Evolutionary conservation across 1,140 invertebrate species (phyloP).

Genomic region (Phthorimaea operculella): DNA sequence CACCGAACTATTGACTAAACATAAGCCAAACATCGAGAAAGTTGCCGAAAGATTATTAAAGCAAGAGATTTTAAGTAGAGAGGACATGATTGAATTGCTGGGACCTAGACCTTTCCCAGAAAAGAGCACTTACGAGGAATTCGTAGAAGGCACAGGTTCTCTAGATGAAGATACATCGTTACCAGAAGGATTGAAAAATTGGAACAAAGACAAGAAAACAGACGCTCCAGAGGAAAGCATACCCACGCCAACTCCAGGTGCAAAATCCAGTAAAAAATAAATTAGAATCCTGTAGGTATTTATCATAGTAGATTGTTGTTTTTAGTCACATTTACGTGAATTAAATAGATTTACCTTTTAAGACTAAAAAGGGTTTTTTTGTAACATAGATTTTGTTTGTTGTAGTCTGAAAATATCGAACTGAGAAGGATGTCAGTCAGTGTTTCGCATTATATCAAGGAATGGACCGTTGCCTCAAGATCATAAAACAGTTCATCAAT

Average conservation of each 20-base stretch:
- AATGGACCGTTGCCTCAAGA: neutral
- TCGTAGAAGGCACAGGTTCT: constrained; percentile 98
- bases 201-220: constrained; percentile 82
- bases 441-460: neutral
- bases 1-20: constrained; percentile 80
- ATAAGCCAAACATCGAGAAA: constrained; percentile 91
- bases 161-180: constrained; percentile 96
- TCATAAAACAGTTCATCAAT: constrained; percentile 7
- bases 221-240: constrained; percentile 30
- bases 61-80: constrained; percentile 94
- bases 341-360: constrained; percentile 53
- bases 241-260: constrained; percentile 19
- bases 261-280: constrained; percentile 49
- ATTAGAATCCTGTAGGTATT: constrained; percentile 23
- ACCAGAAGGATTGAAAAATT: constrained; percentile 95
- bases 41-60: constrained; percentile 95
- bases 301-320: constrained; percentile 26
- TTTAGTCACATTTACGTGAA: constrained; percentile 53
- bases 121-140: constrained; percentile 99
- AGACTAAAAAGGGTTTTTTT: constrained; percentile 47
- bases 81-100: constrained; percentile 98
- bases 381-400: constrained; percentile 19
- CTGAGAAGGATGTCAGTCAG: constrained; percentile 10
- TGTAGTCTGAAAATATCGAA: constrained; percentile 8
- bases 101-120: constrained; percentile 96